Base-by-base conservation (phyloP, 2,113 vertebrate species). In the Chloroceryle aenea region DNA sequence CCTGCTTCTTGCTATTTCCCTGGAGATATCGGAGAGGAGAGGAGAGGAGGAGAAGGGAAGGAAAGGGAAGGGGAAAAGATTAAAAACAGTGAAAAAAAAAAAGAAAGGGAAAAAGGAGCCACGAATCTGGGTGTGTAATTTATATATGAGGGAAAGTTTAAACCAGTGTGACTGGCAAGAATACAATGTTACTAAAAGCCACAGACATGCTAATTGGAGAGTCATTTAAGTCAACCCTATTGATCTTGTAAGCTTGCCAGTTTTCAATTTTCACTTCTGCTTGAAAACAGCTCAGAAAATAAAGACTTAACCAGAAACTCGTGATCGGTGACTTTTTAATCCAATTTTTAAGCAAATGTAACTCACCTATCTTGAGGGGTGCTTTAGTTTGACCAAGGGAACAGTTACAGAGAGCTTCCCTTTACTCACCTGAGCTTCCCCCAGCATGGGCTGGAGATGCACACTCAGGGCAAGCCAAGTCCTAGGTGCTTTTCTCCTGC, bases 141-240 rank as follows among this genome's bases (percentile, higher is more conserved):
- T 87, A 93, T 91, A 73, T 71, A 81, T 64, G 72, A 97, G 94
- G 82, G 82, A 95, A 96, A 95, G 89, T 93, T 95, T 83, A 95
- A 96, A 86, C 59, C 75, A 80, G 40, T 79, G 59, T 83, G 67
- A 95, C 55, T 95, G 95, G 93, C 95, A 93, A 93, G 91, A 95
- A 85, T 89, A 85, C 69, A 91, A 62, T 53, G 72, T 86, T 96
- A 67, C 96, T 88, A 30, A 95, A 96, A 97, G 94, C 93, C 96
- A 96, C 91, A 96, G 93, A 84, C 95, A 95, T 45, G 68, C 59
- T 94, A 94, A 96, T 85, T 91, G 91, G 91, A 77, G 88, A 96
- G 74, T 93, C 88, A 95, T 95, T 93, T 55, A 84, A 96, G 79
- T 82, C 93, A 97, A 94, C 50, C 42, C 63, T 96, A 95, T 94